Conservation (phyloP, 2,888 invertebrate species). For the Dinocampus coccinellae region DNA sequence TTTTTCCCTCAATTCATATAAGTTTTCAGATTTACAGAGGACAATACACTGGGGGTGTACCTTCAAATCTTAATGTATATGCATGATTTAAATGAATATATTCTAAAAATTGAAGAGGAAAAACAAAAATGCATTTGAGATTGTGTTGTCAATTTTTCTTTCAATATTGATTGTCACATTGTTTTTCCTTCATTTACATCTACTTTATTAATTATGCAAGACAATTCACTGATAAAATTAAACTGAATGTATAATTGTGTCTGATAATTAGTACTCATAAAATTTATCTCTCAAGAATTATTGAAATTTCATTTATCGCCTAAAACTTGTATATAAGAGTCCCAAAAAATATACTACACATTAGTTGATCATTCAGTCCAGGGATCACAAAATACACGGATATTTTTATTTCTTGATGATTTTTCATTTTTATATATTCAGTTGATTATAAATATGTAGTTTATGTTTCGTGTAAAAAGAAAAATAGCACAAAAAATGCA, state of each 20-base stretch:
- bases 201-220: not conserved
- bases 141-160: too few relatives aligned
- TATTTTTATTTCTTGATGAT: not conserved
- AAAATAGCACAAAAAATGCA: too few relatives aligned
- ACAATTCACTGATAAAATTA: not conserved
- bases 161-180: not conserved
- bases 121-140: not conserved
- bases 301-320: not conserved
- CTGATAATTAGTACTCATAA: not conserved
- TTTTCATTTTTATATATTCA: not conserved
- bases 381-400: not conserved
- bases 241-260: not conserved
- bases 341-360: not conserved
- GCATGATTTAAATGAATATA: not conserved
- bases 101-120: not conserved
- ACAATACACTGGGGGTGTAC: not conserved
- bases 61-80: not conserved
- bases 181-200: not conserved
- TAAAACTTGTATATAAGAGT: not conserved
- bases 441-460: not conserved
- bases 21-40: not conserved
- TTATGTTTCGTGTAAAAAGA: too few relatives aligned
- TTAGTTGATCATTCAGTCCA: not conserved
- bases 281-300: too few relatives aligned
- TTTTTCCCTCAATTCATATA: not conserved